Evolutionary conservation across 2,113 vertebrate species (phyloP), one percentile per base, ranked within the genome.

Genomic region (Phasianus colchicus): DNA sequence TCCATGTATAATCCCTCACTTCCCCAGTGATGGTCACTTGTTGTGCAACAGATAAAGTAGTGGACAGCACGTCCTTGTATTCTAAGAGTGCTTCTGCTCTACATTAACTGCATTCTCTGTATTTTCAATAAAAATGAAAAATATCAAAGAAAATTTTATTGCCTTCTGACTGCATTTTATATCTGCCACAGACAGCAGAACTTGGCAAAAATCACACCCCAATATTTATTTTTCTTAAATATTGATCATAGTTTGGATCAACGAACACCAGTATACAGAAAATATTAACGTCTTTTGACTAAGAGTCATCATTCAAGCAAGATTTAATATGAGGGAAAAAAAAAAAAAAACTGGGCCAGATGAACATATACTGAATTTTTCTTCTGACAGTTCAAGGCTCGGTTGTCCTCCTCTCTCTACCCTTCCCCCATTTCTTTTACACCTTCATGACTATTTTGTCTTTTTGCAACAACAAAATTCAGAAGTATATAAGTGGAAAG

Each of bases 21-120:
- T 11, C 55, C 5, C 2, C 18, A 30, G 15, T 14, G 9, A 47
- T 3, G 20, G 8, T 10, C 48, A 60, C 0, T 0, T 38, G 47
- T 21, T 58, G 1, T 20, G 16, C 14, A 24, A 76, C 12, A 63
- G 42, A 9, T 12, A 18, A 79, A 14, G 27, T 29, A 52, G 38
- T 2, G 19, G 8, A 40, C 11, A 63, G 22, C 5, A 24, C 42
- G 32, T 19, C 16, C n/a, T 60, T 9, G 1, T 29, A n/a, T 20
- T 32, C 9, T 50, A 82, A 55, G 38, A 69, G 8, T 15, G 9
- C 11, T 75, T 58, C 64, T 55, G 11, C 24, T 92, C 32, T 57
- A 17, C 4, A 5, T 10, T 64, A 66, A 13, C 16, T 55, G 32
- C 17, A 50, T 6, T 12, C 20, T 69, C 75, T 60, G 13, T 21